These are phyloP conservation scores for Bos taurus DNA, from an alignment of 2,113 vertebrate species.

Conservation along the genomic window ARS-UCD2.0 NC_037331.1:89819001-89819500, in stretches of 20 bases:
- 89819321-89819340: neutral
- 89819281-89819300: neutral
- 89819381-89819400: neutral
- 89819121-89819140: neutral
- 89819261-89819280: neutral
- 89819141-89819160: neutral
- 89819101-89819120: neutral
- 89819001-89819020: neutral
- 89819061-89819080: neutral
- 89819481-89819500: neutral
- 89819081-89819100: neutral
- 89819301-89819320: neutral
- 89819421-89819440: rapidly evolving
- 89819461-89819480: neutral
- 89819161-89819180: neutral
- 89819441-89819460: neutral
- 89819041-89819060: neutral
- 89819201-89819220: neutral
- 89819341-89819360: neutral
- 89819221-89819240: neutral
- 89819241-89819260: neutral
- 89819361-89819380: neutral
- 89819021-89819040: neutral
- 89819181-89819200: neutral
- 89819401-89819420: neutral